Percentiles rank a stretch among this genome's conserved stretches.
phyloP scores from a whole-genome alignment of 2,113 vertebrate genomes.

The Brachyhypopomus occidentalis region DNA sequence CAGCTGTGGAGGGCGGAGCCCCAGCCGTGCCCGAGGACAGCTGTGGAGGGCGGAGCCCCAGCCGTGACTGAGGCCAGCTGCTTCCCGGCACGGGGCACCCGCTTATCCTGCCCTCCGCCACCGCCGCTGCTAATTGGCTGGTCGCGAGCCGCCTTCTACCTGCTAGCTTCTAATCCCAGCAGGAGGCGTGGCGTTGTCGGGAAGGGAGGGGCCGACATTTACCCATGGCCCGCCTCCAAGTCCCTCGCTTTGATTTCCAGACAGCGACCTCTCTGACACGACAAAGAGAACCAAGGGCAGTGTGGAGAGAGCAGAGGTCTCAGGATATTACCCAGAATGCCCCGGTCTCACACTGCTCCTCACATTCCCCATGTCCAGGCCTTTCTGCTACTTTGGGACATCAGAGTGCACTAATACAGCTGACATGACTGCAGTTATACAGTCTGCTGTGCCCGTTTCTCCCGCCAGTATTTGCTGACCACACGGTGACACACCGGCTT shows the following conservation, averaged over 20 bases:
- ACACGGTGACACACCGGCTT: conserved; percentile 47
- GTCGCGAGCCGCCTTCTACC: conserved; percentile 73
- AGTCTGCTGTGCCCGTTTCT: too few relatives aligned
- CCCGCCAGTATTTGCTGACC: conserved; percentile 24
- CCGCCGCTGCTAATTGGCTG: conserved; percentile 75
- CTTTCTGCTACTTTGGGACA: too few relatives aligned
- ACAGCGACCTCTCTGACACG: conserved; percentile 55
- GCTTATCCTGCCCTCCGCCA: conserved; percentile 57
- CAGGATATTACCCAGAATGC: conserved; percentile 1
- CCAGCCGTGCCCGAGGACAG: conserved; percentile 63
- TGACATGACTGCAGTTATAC: too few relatives aligned
- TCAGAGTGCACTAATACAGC: too few relatives aligned
- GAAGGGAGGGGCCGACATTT: conserved; percentile 66
- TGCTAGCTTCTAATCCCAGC: conserved; percentile 74
- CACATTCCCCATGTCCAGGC: too few relatives aligned
- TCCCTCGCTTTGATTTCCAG: too few relatives aligned
- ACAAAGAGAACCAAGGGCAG: conserved; percentile 51
- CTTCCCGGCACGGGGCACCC: conserved; percentile 70
- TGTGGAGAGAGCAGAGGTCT: conserved; percentile 46
- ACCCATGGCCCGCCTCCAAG: conserved; percentile 56
- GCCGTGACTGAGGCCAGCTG: conserved; percentile 65
- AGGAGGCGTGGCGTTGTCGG: conserved; percentile 43
- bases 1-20: conserved; percentile 72
- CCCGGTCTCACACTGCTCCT: too few relatives aligned
- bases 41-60: conserved; percentile 71